Percentiles rank a stretch among this genome's conserved stretches.
Evolutionary conservation across 2,797 vertebrate species (phyloP).

Genomic region (Champsocephalus gunnari): DNA sequence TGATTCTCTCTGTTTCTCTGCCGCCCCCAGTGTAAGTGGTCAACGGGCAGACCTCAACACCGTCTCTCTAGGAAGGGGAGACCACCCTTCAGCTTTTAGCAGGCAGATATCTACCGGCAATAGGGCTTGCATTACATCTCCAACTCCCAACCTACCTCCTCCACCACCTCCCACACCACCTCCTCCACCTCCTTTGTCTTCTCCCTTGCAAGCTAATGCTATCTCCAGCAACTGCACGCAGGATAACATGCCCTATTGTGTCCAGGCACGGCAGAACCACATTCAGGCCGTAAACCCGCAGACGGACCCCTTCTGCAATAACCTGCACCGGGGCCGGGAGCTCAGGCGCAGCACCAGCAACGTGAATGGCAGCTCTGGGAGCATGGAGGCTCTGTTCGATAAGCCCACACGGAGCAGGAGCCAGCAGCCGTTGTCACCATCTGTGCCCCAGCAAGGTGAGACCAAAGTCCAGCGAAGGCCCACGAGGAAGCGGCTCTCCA

Average conservation of each 20-base stretch:
- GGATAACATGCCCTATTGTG: slow-evolving; percentile 78
- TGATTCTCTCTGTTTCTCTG: slow-evolving; percentile 92
- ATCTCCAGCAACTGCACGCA: slow-evolving; percentile 89
- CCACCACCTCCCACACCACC: slow-evolving; percentile 83
- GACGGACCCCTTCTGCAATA: slow-evolving; percentile 83
- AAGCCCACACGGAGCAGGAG: slow-evolving; percentile 82
- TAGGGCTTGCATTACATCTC: slow-evolving; percentile 88
- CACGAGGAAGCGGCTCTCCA: slow-evolving; percentile 91
- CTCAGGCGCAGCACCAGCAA: slow-evolving; percentile 89
- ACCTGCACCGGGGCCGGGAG: slow-evolving; percentile 86
- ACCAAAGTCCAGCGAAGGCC: slow-evolving; percentile 85
- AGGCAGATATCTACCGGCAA: slow-evolving; percentile 81
- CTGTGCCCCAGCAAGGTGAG: slow-evolving; percentile 77
- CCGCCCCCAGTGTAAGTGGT: slow-evolving; percentile 91
- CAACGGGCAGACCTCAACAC: slow-evolving; percentile 90
- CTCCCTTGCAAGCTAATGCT: slow-evolving; percentile 63
- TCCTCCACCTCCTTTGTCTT: slow-evolving; percentile 79
- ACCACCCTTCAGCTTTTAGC: slow-evolving; percentile 91
- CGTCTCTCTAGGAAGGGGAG: slow-evolving; percentile 89
- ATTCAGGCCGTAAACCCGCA: slow-evolving; percentile 82
- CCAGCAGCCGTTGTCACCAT: slow-evolving; percentile 81
- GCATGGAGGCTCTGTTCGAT: slow-evolving; percentile 86
- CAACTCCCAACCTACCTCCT: slow-evolving; percentile 86
- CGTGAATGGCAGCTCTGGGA: slow-evolving; percentile 82
- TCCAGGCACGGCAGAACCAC: slow-evolving; percentile 86